phyloP scores from a whole-genome alignment of 2,113 vertebrate species.

The Caloenas nicobarica region DNA sequence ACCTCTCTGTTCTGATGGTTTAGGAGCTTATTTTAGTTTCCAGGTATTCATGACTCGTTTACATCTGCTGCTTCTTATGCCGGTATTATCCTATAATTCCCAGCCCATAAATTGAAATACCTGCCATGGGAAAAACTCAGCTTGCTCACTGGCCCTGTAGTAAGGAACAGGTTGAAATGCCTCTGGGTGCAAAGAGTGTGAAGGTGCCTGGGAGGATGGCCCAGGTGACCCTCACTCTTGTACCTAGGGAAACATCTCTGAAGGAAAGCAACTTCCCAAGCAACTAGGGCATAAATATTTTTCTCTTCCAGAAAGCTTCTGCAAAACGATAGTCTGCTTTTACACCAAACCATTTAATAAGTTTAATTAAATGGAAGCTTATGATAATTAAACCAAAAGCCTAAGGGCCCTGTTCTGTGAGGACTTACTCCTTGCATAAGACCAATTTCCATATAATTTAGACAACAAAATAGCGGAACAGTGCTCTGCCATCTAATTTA shows the following conservation, averaged over 20 bases:
- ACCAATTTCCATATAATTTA: conserved; percentile 73
- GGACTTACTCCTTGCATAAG: conserved; percentile 66
- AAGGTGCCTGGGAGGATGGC: not conserved
- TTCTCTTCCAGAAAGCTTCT: conserved; percentile 36
- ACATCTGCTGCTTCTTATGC: not conserved
- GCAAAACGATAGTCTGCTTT: conserved; percentile 42
- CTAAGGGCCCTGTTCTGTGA: conserved; percentile 67
- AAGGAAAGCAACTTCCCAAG: not conserved
- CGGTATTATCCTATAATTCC: not conserved
- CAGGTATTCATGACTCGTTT: not conserved
- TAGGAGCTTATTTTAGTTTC: not conserved
- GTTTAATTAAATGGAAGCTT: conserved; percentile 72
- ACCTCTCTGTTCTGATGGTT: not conserved
- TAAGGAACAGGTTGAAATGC: not conserved
- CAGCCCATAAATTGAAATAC: not conserved
- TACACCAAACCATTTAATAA: conserved; percentile 67
- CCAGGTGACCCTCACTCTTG: not conserved
- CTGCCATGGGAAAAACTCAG: not conserved
- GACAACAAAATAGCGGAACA: conserved; percentile 67
- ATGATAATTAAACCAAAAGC: conserved; percentile 73
- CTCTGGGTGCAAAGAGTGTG: not conserved
- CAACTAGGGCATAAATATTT: conserved; percentile 6
- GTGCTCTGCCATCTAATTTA: conserved; percentile 59
- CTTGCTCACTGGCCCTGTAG: not conserved
- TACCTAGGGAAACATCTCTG: not conserved